phyloP scores from a whole-genome alignment of 2,888 invertebrate species.

The Lepidonotus clava region DNA sequence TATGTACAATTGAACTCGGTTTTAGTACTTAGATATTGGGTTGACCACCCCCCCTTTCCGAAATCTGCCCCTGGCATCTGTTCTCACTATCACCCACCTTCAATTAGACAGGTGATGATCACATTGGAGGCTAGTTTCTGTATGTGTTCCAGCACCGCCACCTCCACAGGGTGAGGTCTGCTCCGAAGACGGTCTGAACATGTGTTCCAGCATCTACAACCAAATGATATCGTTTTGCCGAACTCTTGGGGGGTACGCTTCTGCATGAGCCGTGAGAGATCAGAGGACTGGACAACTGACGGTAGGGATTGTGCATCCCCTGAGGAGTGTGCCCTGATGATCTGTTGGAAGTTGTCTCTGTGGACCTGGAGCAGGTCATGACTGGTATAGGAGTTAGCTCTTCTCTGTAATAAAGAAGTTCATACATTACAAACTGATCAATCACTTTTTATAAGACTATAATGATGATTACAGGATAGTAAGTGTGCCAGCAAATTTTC shows the following conservation, averaged over 20 bases:
- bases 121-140: background rate
- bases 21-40: too few relatives aligned
- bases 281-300: background rate
- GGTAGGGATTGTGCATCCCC: background rate
- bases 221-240: background rate
- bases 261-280: background rate
- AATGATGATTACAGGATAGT: background rate
- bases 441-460: too few relatives aligned
- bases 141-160: background rate
- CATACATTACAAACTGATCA: too few relatives aligned
- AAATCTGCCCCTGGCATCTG: too few relatives aligned
- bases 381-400: background rate
- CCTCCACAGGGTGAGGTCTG: background rate
- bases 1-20: background rate
- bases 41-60: too few relatives aligned
- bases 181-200: background rate
- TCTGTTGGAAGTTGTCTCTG: background rate
- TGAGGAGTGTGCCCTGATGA: background rate
- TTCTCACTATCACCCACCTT: background rate
- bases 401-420: background rate
- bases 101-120: background rate
- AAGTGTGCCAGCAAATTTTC: too few relatives aligned
- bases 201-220: background rate
- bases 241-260: background rate
- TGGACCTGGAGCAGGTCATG: background rate